A percentile compares a stretch with the other conserved stretches of the same genome.
Evolutionary conservation across 2,797 vertebrate species (phyloP).

Genomic region (Phalloptychus januarius): DNA sequence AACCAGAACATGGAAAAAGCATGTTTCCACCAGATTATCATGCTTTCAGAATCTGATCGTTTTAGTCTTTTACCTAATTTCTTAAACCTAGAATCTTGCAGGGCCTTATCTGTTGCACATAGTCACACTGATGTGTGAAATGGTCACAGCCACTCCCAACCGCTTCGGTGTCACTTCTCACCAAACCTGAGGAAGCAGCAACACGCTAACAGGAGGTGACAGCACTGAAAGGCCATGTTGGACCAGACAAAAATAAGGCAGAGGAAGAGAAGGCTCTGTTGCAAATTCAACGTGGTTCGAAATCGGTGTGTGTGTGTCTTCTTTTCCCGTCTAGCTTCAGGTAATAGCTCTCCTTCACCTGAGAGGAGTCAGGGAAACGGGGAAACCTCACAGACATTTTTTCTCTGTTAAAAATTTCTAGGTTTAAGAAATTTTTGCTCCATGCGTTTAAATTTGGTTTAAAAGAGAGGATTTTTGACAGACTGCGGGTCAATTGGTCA

Average conservation of each 20-base stretch:
- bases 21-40: background rate
- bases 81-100: background rate
- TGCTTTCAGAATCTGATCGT: background rate
- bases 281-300: slow-evolving; percentile 17
- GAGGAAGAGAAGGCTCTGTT: slow-evolving; percentile 29
- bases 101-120: background rate
- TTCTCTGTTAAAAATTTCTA: too few relatives aligned
- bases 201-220: slow-evolving; percentile 50
- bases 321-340: background rate
- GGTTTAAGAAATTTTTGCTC: too few relatives aligned
- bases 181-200: slow-evolving; percentile 29
- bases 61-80: background rate
- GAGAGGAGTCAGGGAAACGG: background rate
- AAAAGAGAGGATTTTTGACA: background rate
- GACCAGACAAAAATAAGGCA: slow-evolving; percentile 34
- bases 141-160: slow-evolving; percentile 32
- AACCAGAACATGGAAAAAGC: background rate
- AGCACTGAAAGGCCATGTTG: slow-evolving; percentile 53
- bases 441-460: background rate
- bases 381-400: background rate
- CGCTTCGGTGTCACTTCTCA: slow-evolving; percentile 33
- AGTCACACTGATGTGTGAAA: slow-evolving; percentile 10
- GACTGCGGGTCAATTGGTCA: background rate
- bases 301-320: slow-evolving; percentile 13
- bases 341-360: slow-evolving; percentile 4